Percentiles rank a stretch among this genome's conserved stretches.
These are phyloP conservation scores for Loripinus fragilis DNA, from an alignment of 2,888 invertebrate species.

Conservation along the genomic window DNA sequence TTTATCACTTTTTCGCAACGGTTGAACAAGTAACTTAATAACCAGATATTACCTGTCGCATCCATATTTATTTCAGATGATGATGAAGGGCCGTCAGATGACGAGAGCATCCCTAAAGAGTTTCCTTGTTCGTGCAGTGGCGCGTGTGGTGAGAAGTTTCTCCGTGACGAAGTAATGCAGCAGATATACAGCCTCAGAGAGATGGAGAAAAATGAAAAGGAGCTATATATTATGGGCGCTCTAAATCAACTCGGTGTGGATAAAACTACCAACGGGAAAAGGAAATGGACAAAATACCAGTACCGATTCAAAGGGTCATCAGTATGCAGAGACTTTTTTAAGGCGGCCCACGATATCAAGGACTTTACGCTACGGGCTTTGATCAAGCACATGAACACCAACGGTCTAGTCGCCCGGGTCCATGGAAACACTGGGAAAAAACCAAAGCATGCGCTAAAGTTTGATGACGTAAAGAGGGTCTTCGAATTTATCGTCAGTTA, in stretches of 20 bases:
- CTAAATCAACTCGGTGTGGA: not conserved
- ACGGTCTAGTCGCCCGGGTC: not conserved
- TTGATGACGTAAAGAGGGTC: slow-evolving; percentile 15
- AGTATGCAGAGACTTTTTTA: slow-evolving; percentile 8
- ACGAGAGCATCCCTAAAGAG: too few relatives aligned
- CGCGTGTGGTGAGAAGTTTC: not conserved
- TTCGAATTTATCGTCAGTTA: not conserved
- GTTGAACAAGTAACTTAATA: too few relatives aligned
- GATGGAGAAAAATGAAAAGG: slow-evolving; percentile 7
- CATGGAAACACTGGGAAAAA: slow-evolving; percentile 8
- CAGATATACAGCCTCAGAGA: not conserved
- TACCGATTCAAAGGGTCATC: not conserved
- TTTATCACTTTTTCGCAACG: too few relatives aligned
- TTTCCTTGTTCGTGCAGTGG: not conserved
- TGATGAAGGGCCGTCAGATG: too few relatives aligned
- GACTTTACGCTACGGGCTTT: slow-evolving; percentile 4
- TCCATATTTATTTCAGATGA: too few relatives aligned
- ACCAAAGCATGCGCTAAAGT: not conserved
- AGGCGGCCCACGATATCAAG: not conserved
- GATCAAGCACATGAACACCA: not conserved
- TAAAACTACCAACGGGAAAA: not conserved
- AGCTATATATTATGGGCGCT: slow-evolving; percentile 2
- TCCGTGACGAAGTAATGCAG: not conserved
- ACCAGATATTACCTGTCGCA: too few relatives aligned
- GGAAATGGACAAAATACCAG: not conserved